These are phyloP conservation scores for Myrmecobius fasciatus DNA, from an alignment of 2,113 vertebrate genomes.

Conservation along the genomic window DNA sequence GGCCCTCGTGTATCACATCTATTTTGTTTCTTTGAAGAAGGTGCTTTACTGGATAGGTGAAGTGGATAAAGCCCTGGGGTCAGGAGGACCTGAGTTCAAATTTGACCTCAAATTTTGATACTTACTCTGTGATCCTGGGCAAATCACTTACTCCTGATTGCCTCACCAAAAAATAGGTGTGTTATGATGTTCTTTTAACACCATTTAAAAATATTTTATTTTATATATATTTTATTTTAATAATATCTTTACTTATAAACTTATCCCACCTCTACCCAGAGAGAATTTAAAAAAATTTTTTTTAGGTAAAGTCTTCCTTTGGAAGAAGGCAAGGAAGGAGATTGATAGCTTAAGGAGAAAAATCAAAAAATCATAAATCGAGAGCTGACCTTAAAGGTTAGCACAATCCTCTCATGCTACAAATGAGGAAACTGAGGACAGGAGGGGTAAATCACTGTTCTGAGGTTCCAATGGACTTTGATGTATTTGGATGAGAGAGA, in stretches of 20 bases:
- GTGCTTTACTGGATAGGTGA: too few species aligned
- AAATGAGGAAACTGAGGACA: neutral
- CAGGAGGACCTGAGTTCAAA: neutral
- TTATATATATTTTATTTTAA: neutral
- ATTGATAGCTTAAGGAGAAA: neutral
- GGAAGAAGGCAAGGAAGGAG: neutral
- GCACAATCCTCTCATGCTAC: neutral
- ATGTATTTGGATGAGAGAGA: neutral
- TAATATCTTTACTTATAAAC: neutral
- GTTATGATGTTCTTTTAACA: neutral
- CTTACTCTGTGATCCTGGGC: neutral
- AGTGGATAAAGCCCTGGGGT: neutral
- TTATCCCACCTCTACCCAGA: neutral
- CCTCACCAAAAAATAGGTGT: too few species aligned
- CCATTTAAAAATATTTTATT: neutral
- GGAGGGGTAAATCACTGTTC: neutral
- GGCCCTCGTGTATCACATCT: neutral
- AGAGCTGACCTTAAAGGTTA: neutral
- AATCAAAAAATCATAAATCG: neutral
- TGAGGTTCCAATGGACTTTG: neutral
- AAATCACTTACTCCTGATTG: neutral
- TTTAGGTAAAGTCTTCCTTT: neutral
- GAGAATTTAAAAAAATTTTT: neutral
- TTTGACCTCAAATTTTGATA: neutral
- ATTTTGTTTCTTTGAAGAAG: neutral